Percentiles rank a stretch among this genome's conserved stretches.
Conservation (phyloP, 2,888 invertebrate species). For the Drosophila testacea region DNA sequence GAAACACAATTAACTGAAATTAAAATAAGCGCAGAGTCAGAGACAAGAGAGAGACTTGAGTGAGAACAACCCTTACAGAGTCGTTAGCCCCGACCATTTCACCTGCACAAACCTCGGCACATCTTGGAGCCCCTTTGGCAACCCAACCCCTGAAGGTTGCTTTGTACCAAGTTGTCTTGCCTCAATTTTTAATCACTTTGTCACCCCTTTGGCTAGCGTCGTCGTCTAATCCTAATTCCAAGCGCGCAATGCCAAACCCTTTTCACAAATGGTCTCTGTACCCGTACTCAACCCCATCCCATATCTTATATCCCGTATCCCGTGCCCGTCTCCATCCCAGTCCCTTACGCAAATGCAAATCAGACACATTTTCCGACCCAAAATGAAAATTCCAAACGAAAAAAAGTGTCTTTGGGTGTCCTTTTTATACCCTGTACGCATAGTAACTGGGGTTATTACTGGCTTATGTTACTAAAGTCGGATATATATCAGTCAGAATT, state of each 20-base stretch:
- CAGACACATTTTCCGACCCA: conserved; percentile 74
- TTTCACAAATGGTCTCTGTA: conserved; percentile 51
- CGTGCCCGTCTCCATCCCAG: conserved; percentile 8
- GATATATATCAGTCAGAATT: too few species aligned
- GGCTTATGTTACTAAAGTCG: too few species aligned
- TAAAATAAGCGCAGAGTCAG: conserved; percentile 67
- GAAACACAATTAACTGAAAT: conserved; percentile 80
- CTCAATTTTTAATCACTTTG: conserved; percentile 79
- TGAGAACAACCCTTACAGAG: conserved; percentile 66
- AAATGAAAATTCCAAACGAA: conserved; percentile 69
- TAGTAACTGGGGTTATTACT: not conserved
- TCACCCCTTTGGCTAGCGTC: conserved; percentile 65
- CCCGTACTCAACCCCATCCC: conserved; percentile 26
- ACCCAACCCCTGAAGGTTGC: conserved; percentile 29
- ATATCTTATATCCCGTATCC: not conserved
- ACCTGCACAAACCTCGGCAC: conserved; percentile 42
- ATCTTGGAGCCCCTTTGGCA: conserved; percentile 51
- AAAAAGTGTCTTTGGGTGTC: conserved; percentile 56
- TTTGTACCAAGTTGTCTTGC: conserved; percentile 42
- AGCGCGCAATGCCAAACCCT: conserved; percentile 65
- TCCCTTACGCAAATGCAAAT: conserved; percentile 66
- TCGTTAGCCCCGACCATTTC: conserved; percentile 40
- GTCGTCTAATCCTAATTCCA: conserved; percentile 63
- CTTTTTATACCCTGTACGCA: conserved; percentile 16
- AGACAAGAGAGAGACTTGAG: conserved; percentile 8